Conservation (phyloP, 2,797 vertebrate genomes). For the Silurus lanzhouensis region DNA sequence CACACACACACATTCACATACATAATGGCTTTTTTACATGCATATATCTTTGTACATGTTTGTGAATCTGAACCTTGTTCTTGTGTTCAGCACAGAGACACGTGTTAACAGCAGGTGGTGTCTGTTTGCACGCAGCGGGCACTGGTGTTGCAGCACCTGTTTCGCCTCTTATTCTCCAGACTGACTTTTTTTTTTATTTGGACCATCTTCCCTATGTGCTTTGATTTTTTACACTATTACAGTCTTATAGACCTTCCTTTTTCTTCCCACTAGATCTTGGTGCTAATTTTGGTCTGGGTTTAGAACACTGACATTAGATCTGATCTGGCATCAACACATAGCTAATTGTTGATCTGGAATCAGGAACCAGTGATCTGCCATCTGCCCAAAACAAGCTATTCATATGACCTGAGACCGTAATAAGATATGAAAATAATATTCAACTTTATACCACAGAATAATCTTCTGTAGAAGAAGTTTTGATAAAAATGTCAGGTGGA, state of each 20-base stretch:
- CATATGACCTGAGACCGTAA: not conserved
- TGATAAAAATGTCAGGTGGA: not conserved
- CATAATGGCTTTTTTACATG: not conserved
- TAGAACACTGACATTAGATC: not conserved
- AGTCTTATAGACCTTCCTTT: not conserved
- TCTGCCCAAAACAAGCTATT: not conserved
- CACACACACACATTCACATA: not conserved
- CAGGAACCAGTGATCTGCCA: not conserved
- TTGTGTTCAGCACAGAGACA: constrained; percentile 12
- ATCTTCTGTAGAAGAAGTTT: not conserved
- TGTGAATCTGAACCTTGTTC: constrained; percentile 18
- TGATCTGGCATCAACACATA: not conserved
- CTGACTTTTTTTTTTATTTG: not conserved
- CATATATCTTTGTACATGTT: constrained; percentile 2
- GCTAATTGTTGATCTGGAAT: not conserved
- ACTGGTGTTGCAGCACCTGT: not conserved
- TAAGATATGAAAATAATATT: not conserved
- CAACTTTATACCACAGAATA: not conserved
- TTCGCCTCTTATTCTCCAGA: not conserved
- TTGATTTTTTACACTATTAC: not conserved
- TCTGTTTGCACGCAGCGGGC: constrained; percentile 4
- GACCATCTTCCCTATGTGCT: not conserved
- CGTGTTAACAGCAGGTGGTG: constrained; percentile 28
- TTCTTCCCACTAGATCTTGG: not conserved
- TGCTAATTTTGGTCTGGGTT: not conserved